Conservation (phyloP, 1,140 invertebrate species). For the Leguminivora glycinivorella region DNA sequence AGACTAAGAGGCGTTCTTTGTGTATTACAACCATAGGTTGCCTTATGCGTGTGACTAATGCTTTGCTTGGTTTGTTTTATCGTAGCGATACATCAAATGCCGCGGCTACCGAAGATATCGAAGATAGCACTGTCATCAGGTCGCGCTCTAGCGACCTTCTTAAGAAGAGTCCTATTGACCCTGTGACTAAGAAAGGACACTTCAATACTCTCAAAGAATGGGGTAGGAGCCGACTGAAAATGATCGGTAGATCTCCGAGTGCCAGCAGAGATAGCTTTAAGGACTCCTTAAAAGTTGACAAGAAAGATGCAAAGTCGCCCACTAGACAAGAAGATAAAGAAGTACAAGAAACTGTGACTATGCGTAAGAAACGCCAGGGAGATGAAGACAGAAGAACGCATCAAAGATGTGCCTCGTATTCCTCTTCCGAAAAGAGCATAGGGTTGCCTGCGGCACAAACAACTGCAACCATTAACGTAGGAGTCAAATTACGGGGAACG, state of each 20-base stretch:
- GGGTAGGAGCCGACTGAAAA: constrained; percentile 87
- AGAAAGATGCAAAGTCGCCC: constrained; percentile 67
- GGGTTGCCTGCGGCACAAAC: constrained; percentile 80
- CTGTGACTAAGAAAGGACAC: constrained; percentile 84
- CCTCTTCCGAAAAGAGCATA: constrained; percentile 84
- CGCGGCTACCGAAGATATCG: constrained; percentile 79
- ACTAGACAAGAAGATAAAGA: constrained; percentile 79
- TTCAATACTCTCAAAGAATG: constrained; percentile 91
- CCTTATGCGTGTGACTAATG: constrained; percentile 79
- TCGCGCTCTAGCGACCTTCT: constrained; percentile 85
- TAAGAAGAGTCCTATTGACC: constrained; percentile 81
- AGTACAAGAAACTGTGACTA: constrained; percentile 83
- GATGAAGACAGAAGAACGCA: constrained; percentile 80
- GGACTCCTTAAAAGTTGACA: constrained; percentile 70
- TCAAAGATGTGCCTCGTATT: constrained; percentile 88
- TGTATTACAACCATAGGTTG: constrained; percentile 58
- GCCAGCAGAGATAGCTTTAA: constrained; percentile 73
- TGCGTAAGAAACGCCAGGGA: constrained; percentile 76
- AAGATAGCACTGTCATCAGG: constrained; percentile 76
- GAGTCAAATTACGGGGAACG: constrained; percentile 86
- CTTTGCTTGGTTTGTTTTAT: constrained; percentile 80
- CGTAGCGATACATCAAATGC: constrained; percentile 81
- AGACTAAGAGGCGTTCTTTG: constrained; percentile 65
- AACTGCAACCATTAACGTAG: constrained; percentile 78
- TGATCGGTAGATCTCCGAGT: constrained; percentile 83